A percentile compares a stretch with the other conserved stretches of the same genome.
phyloP scores from a whole-genome alignment of 2,888 invertebrate species.

The Polyploca ridens region DNA sequence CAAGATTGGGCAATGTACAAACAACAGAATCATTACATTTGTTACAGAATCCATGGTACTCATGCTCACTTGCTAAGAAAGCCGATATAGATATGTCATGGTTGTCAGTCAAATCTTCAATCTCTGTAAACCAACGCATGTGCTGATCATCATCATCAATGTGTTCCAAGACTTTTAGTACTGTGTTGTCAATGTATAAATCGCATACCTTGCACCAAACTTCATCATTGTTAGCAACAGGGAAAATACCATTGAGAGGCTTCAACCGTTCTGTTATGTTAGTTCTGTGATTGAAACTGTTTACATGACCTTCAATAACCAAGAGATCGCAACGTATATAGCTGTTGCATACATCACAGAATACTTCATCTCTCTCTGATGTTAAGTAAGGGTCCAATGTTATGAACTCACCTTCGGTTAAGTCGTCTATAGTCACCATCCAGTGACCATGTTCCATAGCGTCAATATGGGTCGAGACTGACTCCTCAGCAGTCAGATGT shows the following conservation, averaged over 20 bases:
- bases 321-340: slow-evolving; percentile 49
- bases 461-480: slow-evolving; percentile 57
- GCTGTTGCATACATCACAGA: slow-evolving; percentile 58
- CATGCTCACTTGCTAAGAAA: slow-evolving; percentile 55
- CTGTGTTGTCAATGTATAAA: slow-evolving; percentile 52
- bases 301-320: slow-evolving; percentile 61
- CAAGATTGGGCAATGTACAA: slow-evolving; percentile 51
- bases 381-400: slow-evolving; percentile 55
- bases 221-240: slow-evolving; percentile 50
- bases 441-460: slow-evolving; percentile 60
- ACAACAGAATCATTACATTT: slow-evolving; percentile 56
- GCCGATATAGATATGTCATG: slow-evolving; percentile 54
- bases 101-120: slow-evolving; percentile 58
- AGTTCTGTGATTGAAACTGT: slow-evolving; percentile 51
- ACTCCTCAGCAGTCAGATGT: slow-evolving; percentile 52
- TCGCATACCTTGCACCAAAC: slow-evolving; percentile 68
- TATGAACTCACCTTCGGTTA: slow-evolving; percentile 64
- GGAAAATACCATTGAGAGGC: slow-evolving; percentile 60
- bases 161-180: slow-evolving; percentile 49
- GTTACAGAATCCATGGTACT: slow-evolving; percentile 58
- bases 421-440: slow-evolving; percentile 61
- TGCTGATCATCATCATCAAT: slow-evolving; percentile 61
- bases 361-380: slow-evolving; percentile 54
- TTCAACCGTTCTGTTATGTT: slow-evolving; percentile 59
- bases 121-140: slow-evolving; percentile 59